Conservation (phyloP, 2,113 vertebrate genomes). For the Protobothrops flavoviridis region DNA sequence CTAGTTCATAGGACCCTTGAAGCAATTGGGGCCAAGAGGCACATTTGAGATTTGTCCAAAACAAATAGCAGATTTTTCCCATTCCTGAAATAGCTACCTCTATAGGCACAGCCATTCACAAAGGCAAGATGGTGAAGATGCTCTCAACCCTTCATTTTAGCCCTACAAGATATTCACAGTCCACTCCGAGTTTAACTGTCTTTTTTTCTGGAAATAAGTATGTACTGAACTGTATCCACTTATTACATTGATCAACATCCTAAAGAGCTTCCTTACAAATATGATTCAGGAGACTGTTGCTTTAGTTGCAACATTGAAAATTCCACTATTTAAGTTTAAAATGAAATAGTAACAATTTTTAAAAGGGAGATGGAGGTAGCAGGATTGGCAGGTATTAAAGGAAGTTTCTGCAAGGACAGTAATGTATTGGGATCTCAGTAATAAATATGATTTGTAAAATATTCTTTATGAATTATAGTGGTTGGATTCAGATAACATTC, state of each 20-base stretch:
- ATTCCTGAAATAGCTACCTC: background rate
- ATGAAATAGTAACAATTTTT: background rate
- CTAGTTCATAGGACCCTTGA: background rate
- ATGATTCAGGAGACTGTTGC: background rate
- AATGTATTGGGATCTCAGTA: background rate
- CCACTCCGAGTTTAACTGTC: background rate
- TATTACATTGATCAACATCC: background rate
- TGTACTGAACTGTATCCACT: background rate
- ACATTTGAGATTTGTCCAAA: background rate
- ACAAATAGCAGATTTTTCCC: background rate
- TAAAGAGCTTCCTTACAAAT: background rate
- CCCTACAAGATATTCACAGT: background rate
- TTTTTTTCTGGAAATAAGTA: background rate
- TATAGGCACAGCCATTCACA: background rate
- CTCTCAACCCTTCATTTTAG: background rate
- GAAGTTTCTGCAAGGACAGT: background rate
- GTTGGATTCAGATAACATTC: background rate
- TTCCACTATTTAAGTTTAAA: background rate
- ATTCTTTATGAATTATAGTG: background rate
- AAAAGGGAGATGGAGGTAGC: background rate
- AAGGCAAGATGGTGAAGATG: background rate
- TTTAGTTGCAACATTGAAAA: background rate
- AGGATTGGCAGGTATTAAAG: background rate
- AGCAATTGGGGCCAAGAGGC: background rate
- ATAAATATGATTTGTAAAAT: background rate